Base-by-base conservation (phyloP, 2,797 vertebrate genomes). In the Sebastes minor region DNA sequence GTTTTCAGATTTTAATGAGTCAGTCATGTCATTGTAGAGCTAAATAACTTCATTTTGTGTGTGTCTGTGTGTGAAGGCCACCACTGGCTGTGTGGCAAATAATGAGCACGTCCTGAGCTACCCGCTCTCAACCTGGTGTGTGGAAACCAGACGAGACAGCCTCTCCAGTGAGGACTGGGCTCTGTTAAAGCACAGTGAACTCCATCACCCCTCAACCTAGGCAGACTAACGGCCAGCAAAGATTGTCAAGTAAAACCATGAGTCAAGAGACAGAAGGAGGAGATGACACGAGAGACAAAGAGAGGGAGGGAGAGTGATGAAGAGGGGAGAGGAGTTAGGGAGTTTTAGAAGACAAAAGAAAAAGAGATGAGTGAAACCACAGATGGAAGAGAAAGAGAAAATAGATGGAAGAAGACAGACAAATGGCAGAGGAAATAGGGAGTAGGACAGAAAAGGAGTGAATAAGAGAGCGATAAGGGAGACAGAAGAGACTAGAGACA, bases 1-100 rank as follows among this genome's bases (percentile, higher is more conserved):
- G 32, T 72, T 81, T 84, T 77, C 76, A 68, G 49, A 59, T 72
- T 86, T 90, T 85, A 90, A 82, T 89, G 77, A 87, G 76, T 84
- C 71, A 72, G 61, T 83, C 77, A 69, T 70, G 72, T 82, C 57
- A 74, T 78, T 64, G 63, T 84, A 4, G 6, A 77, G 25, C 78
- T 55, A 79, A 84, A 86, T 71, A 88, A 63, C 49, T 53, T 71
- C 13, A 68, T 74, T 66, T 83, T 75, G 9, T 46, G 78, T 56
- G 46, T 75, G 49, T 13, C 63, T 38, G 63, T 49, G n/a, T 38
- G 61, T 6, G 64, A 75, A 55, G 69, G 57, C 84, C 78, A 80
- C 77, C 53, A 28, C 63, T 42, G 73, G 28, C 71, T 79, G 74
- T 69, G 72, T 80, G 79, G 74, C 55, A 71, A 87, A 84, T 90